Evolutionary conservation across 2,797 vertebrate species (phyloP).

Genomic region (Enteromius mattozi): DNA sequence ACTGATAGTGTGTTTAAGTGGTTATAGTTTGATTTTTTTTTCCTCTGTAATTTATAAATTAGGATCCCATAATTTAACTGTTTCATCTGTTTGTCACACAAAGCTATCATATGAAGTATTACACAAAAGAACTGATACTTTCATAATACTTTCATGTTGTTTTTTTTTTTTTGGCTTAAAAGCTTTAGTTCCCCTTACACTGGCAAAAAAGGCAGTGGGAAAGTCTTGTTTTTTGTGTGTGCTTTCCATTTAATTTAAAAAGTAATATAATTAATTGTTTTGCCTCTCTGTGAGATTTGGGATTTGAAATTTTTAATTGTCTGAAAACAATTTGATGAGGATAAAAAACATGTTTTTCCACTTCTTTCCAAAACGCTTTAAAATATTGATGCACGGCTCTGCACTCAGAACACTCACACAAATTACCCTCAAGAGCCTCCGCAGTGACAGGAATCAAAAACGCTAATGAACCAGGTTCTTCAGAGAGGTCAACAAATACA

Average conservation of each 20-base stretch:
- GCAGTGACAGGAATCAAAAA: constrained; percentile 12
- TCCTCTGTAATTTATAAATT: not conserved
- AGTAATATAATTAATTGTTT: not conserved
- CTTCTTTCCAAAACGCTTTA: not conserved
- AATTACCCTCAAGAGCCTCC: constrained; percentile 18
- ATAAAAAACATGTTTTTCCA: not conserved
- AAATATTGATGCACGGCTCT: constrained; percentile 24
- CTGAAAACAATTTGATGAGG: not conserved
- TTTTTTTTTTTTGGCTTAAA: not conserved
- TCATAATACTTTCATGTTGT: not conserved
- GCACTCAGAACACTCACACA: not conserved
- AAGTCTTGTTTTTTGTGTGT: not conserved
- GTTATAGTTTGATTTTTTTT: not conserved
- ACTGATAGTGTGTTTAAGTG: not conserved
- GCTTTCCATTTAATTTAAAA: not conserved
- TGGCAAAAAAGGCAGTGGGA: not conserved
- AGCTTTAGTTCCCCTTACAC: not conserved
- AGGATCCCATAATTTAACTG: too few species aligned
- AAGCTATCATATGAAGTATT: not conserved
- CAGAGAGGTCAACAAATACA: constrained; percentile 39
- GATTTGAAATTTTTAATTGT: not conserved
- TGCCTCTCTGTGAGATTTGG: not conserved
- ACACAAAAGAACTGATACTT: not conserved
- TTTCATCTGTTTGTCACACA: constrained; percentile 8
- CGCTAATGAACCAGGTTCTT: constrained; percentile 36